Evolutionary conservation across 2,113 vertebrate species (phyloP).

Genomic region (Mustelus asterias): DNA sequence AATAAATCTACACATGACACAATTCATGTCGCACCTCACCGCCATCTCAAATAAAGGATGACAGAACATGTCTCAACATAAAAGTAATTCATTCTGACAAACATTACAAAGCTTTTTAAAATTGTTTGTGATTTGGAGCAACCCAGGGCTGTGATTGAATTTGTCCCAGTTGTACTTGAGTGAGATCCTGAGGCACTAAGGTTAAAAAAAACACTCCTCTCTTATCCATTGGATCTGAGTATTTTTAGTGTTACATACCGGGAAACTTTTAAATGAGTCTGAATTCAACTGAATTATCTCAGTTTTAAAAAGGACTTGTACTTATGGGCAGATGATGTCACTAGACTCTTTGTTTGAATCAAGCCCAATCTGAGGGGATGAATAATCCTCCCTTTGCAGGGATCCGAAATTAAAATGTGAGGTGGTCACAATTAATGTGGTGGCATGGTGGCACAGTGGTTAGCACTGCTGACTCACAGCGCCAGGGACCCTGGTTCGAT

Average conservation of each 20-base stretch:
- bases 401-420: neutral
- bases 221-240: neutral
- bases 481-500: too few relatives aligned
- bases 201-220: neutral
- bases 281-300: neutral
- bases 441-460: too few relatives aligned
- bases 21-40: neutral
- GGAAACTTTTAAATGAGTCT: neutral
- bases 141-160: neutral
- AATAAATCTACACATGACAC: neutral
- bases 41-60: neutral
- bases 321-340: neutral
- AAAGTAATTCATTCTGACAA: slow-evolving; percentile 8
- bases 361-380: neutral
- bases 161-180: neutral
- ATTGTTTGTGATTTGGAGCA: slow-evolving; percentile 2
- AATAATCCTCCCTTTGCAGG: neutral
- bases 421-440: neutral
- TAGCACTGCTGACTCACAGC: too few relatives aligned
- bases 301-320: neutral
- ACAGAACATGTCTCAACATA: neutral
- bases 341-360: neutral
- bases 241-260: neutral
- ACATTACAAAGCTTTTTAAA: neutral
- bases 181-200: neutral